Base-by-base conservation (phyloP, 1,140 invertebrate genomes). In the Adoxophyes honmai region DNA sequence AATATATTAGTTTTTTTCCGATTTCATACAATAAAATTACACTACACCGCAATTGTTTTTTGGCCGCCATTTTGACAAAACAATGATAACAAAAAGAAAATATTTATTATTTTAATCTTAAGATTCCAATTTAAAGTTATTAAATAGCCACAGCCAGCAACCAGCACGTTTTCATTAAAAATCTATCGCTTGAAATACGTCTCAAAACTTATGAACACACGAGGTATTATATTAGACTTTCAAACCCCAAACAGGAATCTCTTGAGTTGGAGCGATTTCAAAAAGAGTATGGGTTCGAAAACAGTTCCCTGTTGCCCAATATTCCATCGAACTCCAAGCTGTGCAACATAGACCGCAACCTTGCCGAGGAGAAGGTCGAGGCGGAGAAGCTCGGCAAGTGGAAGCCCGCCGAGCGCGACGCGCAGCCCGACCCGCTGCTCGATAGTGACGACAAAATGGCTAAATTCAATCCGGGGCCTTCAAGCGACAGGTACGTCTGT, bases 251-350 rank as follows among this genome's bases (percentile, higher is more conserved):
- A n/a, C 75, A 86, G 83, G 74, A 83, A 55, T 75, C 75, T 1
- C 38, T 85, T 52, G 73, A 70, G 18, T 37, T 86, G 57, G 78
- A 86, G 52, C 57, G 58, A 37, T 85, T 75, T 65, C 83, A 86
- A 37, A 53, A 54, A 1, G 52, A 73, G 18, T 62, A 73, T 28
- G 73, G 68, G 6, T 70, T 59, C 61, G 62, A 59, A 8, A 42
- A 70, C 57, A 73, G 68, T 38, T 52, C 70, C 0, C 9, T 68
- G 21, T 38, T 78, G 35, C 21, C 36, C 0, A 62, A 65, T 18
- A 14, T 81, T 35, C 61, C 68, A 4, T 36, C 42, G 6, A 62
- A 79, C 53, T 62, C 39, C 9, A 68, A 70, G 48, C 11, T 55
- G 2, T 67, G 61, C 53, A 86, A 86, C 57, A 60, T 70, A 0